Evolutionary conservation across 2,797 vertebrate genomes (phyloP).

Genomic region (Muscicapa striata): DNA sequence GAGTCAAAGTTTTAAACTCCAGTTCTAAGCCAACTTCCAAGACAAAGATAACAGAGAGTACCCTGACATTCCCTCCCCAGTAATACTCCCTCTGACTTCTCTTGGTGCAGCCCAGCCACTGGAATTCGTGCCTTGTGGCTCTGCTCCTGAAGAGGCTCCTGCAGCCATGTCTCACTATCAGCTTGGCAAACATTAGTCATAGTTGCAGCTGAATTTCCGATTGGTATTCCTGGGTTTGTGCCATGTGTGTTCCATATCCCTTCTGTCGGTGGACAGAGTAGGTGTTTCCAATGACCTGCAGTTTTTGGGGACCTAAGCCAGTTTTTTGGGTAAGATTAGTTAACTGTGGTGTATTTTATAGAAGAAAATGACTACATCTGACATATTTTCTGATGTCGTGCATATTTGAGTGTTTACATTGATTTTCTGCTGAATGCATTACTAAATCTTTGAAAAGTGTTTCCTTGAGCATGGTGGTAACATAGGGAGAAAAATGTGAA

Average conservation of each 20-base stretch:
- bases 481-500: accelerated
- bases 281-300: background rate
- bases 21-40: background rate
- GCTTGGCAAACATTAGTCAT: slow-evolving; percentile 62
- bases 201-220: slow-evolving; percentile 52
- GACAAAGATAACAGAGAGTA: background rate
- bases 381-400: background rate
- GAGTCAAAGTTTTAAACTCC: background rate
- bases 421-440: background rate
- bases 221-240: slow-evolving; percentile 10
- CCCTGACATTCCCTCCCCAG: background rate
- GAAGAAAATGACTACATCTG: background rate
- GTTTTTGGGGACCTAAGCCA: too few relatives aligned
- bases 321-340: background rate
- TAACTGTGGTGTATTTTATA: background rate
- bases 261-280: slow-evolving; percentile 56
- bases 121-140: background rate
- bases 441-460: background rate
- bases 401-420: background rate
- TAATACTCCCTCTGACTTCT: background rate
- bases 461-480: background rate
- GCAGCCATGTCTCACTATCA: background rate
- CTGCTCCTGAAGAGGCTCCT: slow-evolving; percentile 12
- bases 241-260: slow-evolving; percentile 32
- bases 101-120: background rate